These are phyloP conservation scores for Cataglyphis albicans DNA, from an alignment of 2,888 invertebrate species.

Conservation along the genomic window DNA sequence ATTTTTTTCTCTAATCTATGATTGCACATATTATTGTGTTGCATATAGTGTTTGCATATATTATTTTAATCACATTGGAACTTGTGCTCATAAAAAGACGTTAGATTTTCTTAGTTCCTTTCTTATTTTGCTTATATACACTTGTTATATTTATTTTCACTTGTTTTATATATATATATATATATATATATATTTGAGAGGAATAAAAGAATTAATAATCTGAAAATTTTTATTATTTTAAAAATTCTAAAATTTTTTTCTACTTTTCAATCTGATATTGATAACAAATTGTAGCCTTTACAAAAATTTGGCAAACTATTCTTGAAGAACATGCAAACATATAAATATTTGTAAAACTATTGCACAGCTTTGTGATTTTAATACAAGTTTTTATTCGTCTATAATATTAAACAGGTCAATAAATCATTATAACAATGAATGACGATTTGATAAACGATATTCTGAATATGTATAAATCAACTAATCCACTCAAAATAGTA, in stretches of 20 bases:
- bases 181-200: too few relatives aligned
- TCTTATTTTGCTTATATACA: not conserved
- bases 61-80: not conserved
- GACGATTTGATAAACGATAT: slow-evolving; percentile 2
- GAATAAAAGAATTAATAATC: not conserved
- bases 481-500: slow-evolving; percentile 46
- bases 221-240: too few relatives aligned
- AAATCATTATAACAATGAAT: slow-evolving; percentile 70
- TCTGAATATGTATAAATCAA: slow-evolving; percentile 65
- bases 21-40: not conserved
- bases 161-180: too few relatives aligned
- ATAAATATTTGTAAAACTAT: not conserved
- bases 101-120: not conserved
- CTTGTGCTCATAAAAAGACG: not conserved
- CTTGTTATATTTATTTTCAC: not conserved
- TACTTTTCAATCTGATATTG: not conserved
- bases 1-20: too few relatives aligned
- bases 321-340: not conserved
- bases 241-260: too few relatives aligned
- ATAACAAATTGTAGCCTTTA: not conserved
- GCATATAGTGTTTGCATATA: not conserved
- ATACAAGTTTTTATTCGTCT: not conserved
- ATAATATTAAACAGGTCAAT: slow-evolving; percentile 8
- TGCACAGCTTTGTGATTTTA: not conserved
- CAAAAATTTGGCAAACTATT: not conserved